These are phyloP conservation scores for Erithacus rubecula DNA, from an alignment of 2,797 vertebrate species.

Conservation along the genomic window DNA sequence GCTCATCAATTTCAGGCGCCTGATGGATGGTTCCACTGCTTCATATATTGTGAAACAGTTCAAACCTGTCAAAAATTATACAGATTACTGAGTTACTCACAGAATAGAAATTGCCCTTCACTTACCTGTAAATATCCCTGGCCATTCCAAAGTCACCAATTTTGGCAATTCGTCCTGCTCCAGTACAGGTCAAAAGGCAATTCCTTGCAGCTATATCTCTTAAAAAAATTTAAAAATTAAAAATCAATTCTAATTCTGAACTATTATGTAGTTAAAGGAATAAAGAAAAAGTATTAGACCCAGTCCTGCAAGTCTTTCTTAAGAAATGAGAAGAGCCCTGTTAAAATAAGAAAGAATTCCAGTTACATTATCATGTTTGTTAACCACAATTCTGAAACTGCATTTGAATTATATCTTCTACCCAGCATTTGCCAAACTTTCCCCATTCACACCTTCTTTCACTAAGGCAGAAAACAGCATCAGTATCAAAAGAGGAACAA, in stretches of 20 bases:
- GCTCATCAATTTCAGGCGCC: background rate
- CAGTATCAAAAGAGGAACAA: background rate
- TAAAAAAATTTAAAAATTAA: background rate
- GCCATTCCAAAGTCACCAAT: conserved; percentile 96
- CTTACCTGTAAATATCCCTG: conserved; percentile 89
- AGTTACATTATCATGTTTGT: background rate
- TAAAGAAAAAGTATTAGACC: background rate
- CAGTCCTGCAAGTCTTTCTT: background rate
- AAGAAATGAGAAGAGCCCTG: background rate
- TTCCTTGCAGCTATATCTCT: conserved; percentile 94
- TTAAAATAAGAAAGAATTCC: background rate
- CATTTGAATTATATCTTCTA: background rate
- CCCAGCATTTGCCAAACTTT: background rate
- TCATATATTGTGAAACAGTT: background rate
- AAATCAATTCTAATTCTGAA: background rate
- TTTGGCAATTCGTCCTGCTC: conserved; percentile 86
- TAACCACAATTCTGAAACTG: background rate
- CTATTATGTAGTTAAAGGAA: background rate
- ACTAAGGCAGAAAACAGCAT: background rate
- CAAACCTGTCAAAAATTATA: background rate
- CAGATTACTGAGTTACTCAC: background rate
- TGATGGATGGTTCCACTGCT: background rate
- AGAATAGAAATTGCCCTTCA: background rate
- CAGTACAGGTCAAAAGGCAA: conserved; percentile 87
- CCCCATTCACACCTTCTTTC: background rate